Base-by-base conservation (phyloP, 2,113 vertebrate genomes). In the Sinosuthora webbiana region DNA sequence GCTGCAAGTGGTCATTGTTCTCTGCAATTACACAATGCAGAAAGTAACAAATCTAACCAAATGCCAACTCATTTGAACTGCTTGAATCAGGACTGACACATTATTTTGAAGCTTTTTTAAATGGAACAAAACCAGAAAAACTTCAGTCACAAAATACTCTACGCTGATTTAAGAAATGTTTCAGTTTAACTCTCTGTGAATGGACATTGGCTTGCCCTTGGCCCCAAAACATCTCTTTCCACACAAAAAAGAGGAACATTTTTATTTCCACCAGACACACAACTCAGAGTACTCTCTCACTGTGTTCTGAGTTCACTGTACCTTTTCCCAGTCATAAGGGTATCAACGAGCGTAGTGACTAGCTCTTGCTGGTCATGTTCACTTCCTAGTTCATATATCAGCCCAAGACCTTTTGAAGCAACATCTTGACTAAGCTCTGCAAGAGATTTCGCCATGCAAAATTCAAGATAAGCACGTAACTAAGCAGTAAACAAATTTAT, bases 271-370 rank as follows among this genome's bases (percentile, higher is more conserved):
- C 18, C 23, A 78, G 17, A 87, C 21, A 70, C 4, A 21, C 1
- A 88, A 47, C 18, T 83, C 37, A 59, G 31, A 64, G n/a, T 59
- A 70, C 27, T 65, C 50, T 30, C 17, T 28, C 41, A 81, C 42
- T 78, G 28, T 47, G n/a, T 75, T 92, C 52, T 41, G 83, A 81
- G 49, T 44, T 71, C 44, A 91, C 59, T 30, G 65, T 98, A 99
- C 99, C 99, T 99, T 98, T 99, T 99, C 39, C 99, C 99, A 77
- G 99, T 99, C 99, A 99, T 99, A 71, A 99, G 98, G 10, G 99
- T 99, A 96, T 99, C 99, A 83, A 99, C 99, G 35, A 99, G 98
- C 0, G 98, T 99, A 68, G 99, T 99, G 83, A 99, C 99, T 73
- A 99, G 97, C 77, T 99, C 98, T 92, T 99, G 99, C 90, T 99